These are phyloP conservation scores for Rhamphomyia laevipes DNA, from an alignment of 2,888 invertebrate genomes.

Conservation along the genomic window DNA sequence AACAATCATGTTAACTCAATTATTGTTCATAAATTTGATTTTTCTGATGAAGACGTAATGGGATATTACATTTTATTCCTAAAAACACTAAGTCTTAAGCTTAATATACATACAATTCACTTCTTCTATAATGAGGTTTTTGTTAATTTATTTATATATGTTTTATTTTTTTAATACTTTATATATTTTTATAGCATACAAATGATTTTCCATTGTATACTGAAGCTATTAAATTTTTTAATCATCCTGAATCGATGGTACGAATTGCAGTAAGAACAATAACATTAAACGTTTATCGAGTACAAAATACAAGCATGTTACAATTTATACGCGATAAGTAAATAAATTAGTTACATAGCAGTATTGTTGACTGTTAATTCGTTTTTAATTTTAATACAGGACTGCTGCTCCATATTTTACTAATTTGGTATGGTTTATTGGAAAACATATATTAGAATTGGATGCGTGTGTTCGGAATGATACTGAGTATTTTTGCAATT, in stretches of 20 bases:
- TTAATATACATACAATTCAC: constrained; percentile 97
- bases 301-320: constrained; percentile 90
- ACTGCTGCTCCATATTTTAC: constrained; percentile 98
- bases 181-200: constrained; percentile 54
- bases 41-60: constrained; percentile 99
- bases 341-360: constrained; percentile 14
- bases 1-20: constrained; percentile 99
- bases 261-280: constrained; percentile 96
- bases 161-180: background rate
- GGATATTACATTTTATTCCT: constrained; percentile 99
- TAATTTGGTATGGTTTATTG: constrained; percentile 98
- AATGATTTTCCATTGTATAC: constrained; percentile 99
- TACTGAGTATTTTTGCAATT: constrained; percentile 60
- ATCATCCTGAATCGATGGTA: constrained; percentile 98
- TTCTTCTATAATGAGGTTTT: constrained; percentile 94
- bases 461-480: constrained; percentile 91
- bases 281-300: constrained; percentile 91
- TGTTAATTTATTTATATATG: background rate
- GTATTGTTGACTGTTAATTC: background rate
- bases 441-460: constrained; percentile 91
- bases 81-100: constrained; percentile 93
- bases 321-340: constrained; percentile 83
- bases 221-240: constrained; percentile 98
- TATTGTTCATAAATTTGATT: constrained; percentile 98
- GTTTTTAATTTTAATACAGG: constrained; percentile 31